Evolutionary conservation across 1,140 invertebrate genomes (phyloP).

Genomic region (Drosophila dunni): DNA sequence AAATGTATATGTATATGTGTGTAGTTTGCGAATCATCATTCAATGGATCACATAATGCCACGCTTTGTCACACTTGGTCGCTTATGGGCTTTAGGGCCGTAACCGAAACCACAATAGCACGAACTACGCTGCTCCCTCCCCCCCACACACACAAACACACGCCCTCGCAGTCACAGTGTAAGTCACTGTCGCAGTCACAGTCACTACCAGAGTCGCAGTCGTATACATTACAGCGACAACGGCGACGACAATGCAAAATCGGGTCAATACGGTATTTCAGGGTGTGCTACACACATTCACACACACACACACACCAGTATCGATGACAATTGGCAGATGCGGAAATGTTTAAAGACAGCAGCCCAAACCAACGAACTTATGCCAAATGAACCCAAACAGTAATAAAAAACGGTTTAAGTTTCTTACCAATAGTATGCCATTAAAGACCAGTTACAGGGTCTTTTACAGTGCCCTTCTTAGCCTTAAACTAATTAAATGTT

Average conservation of each 20-base stretch:
- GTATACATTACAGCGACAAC: conserved; percentile 51
- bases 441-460: too few species aligned
- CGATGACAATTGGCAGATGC: conserved; percentile 54
- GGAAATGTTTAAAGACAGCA: conserved; percentile 43
- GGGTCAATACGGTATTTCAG: conserved; percentile 78
- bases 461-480: too few species aligned
- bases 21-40: conserved; percentile 57
- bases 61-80: conserved; percentile 76
- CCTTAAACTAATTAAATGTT: too few species aligned
- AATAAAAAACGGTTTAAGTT: too few species aligned
- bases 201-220: conserved; percentile 46
- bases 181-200: conserved; percentile 21
- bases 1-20: not conserved
- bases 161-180: too few species aligned
- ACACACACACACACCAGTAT: conserved; percentile 31
- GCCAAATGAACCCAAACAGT: not conserved
- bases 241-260: conserved; percentile 61
- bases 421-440: too few species aligned
- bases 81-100: conserved; percentile 46
- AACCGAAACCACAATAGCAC: conserved; percentile 37
- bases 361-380: conserved; percentile 6
- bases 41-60: conserved; percentile 60
- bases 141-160: not conserved
- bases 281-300: conserved; percentile 27
- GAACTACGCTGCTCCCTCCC: conserved; percentile 37